Percentiles rank a stretch among this genome's conserved stretches.
Conservation (phyloP, 2,113 vertebrate genomes). For the Odocoileus hemionus region DNA sequence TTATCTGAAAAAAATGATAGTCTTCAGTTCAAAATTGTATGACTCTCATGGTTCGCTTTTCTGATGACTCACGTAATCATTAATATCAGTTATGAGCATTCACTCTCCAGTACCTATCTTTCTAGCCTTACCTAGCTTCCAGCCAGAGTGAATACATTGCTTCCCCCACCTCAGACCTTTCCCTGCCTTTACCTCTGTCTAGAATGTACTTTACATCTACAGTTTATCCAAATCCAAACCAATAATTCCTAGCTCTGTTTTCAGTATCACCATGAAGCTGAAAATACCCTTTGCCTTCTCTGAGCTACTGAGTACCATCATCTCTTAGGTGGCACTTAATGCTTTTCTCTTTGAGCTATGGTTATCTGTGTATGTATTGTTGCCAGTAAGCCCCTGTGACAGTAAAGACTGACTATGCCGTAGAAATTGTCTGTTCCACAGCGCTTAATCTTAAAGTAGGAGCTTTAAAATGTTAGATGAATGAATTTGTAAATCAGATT, state of each 20-base stretch:
- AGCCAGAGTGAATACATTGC: neutral
- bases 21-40: neutral
- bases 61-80: neutral
- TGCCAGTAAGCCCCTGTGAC: neutral
- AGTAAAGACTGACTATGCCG: neutral
- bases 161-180: neutral
- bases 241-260: neutral
- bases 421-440: neutral
- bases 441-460: neutral
- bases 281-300: constrained; percentile 2
- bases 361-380: neutral
- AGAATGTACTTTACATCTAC: neutral
- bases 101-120: neutral
- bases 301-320: neutral
- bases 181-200: neutral
- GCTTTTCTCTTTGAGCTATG: neutral
- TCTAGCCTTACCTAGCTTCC: neutral
- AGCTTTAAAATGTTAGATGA: neutral
- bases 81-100: neutral
- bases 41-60: neutral
- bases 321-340: neutral
- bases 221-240: neutral
- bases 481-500: neutral
- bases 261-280: neutral
- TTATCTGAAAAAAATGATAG: neutral